These are phyloP conservation scores for Lycocerus yunnanus DNA, from an alignment of 2,888 invertebrate species.

Conservation along the genomic window DNA sequence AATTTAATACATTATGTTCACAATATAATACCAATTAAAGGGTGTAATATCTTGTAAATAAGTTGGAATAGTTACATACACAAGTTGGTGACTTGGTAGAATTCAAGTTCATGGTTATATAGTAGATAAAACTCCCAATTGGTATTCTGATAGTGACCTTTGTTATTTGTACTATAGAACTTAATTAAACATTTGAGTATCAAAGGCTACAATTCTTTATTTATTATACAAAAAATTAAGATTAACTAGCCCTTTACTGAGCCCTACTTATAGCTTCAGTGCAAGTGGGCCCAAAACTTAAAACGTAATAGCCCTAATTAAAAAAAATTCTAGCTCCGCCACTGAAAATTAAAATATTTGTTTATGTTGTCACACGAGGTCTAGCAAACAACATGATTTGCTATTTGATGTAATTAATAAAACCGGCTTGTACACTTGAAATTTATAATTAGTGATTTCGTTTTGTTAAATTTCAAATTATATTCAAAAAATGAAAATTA, in stretches of 20 bases:
- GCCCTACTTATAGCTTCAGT: too few relatives aligned
- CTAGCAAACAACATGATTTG: background rate
- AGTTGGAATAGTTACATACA: background rate
- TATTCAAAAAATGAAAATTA: background rate
- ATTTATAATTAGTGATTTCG: too few relatives aligned
- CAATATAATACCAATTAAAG: too few relatives aligned
- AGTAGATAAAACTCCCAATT: background rate
- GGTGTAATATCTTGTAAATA: background rate
- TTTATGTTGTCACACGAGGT: background rate
- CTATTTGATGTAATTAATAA: background rate
- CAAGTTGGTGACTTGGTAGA: background rate
- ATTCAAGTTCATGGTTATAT: too few relatives aligned
- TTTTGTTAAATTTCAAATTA: background rate
- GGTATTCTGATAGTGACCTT: background rate
- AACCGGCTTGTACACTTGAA: background rate
- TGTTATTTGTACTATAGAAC: background rate
- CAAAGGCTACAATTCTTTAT: background rate
- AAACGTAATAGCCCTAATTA: too few relatives aligned
- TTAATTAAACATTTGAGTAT: background rate
- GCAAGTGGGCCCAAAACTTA: too few relatives aligned
- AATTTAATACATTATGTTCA: too few relatives aligned
- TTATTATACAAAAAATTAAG: too few relatives aligned
- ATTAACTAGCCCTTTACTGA: too few relatives aligned
- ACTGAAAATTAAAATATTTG: too few relatives aligned
- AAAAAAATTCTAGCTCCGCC: too few relatives aligned